Conservation (phyloP, 2,113 vertebrate species). For the Heterochromis multidens region DNA sequence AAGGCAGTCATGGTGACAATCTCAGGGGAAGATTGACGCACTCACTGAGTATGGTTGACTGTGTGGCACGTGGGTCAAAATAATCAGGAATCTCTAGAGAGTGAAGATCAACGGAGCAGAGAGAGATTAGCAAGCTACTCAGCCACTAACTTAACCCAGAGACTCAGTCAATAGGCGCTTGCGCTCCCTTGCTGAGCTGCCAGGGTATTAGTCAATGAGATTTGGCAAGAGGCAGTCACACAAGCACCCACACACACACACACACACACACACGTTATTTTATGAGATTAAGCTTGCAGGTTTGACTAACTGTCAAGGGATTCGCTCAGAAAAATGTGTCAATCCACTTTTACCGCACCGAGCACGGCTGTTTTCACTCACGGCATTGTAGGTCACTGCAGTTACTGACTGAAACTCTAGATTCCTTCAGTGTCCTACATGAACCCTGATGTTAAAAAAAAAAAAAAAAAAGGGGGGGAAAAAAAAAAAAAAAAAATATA, state of each 20-base stretch:
- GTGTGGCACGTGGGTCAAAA: constrained; percentile 32
- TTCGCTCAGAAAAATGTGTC: constrained; percentile 50
- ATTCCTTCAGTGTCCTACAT: constrained; percentile 35
- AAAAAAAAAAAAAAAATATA: not conserved
- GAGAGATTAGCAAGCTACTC: constrained; percentile 59
- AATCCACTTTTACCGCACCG: constrained; percentile 16
- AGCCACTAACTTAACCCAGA: constrained; percentile 42
- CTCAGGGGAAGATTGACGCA: not conserved
- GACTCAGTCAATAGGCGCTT: constrained; percentile 25
- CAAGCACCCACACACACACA: constrained; percentile 12
- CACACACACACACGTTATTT: not conserved
- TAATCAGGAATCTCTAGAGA: constrained; percentile 50
- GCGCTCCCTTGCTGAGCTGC: constrained; percentile 29
- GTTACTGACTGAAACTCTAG: not conserved
- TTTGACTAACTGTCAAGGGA: constrained; percentile 52
- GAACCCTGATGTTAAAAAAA: constrained; percentile 8
- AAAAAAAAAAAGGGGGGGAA: not conserved
- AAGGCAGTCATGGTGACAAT: not conserved
- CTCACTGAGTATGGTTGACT: not conserved
- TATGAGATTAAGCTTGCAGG: constrained; percentile 48
- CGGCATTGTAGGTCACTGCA: constrained; percentile 26
- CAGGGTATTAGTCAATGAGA: constrained; percentile 56
- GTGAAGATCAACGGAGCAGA: constrained; percentile 38
- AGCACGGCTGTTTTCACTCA: not conserved
- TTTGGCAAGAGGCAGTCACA: constrained; percentile 11